Conservation (phyloP, 2,888 invertebrate species). For the Microdon myrmicae region DNA sequence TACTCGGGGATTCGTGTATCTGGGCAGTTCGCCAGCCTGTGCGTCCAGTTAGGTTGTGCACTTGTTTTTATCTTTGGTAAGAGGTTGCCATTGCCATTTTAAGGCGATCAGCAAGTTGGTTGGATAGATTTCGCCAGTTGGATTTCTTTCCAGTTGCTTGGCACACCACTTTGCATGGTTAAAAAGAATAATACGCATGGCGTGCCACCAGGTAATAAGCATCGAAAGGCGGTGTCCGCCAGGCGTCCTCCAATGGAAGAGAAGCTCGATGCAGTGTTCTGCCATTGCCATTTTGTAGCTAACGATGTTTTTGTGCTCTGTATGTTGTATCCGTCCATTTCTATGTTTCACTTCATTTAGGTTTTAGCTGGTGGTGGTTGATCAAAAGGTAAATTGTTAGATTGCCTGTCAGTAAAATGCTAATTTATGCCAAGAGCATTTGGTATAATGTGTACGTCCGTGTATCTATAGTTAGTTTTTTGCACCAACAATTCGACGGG, state of each 20-base stretch:
- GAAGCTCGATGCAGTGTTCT: constrained; percentile 43
- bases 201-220: constrained; percentile 52
- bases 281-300: constrained; percentile 50
- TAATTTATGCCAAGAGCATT: constrained; percentile 51
- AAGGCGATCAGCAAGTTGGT: constrained; percentile 42
- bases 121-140: constrained; percentile 38
- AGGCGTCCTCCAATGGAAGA: constrained; percentile 51
- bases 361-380: constrained; percentile 44
- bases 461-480: constrained; percentile 10
- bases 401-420: constrained; percentile 52
- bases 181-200: constrained; percentile 50
- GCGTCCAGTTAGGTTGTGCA: constrained; percentile 46
- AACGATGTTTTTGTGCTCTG: constrained; percentile 21
- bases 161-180: constrained; percentile 48
- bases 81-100: constrained; percentile 47
- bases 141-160: constrained; percentile 33
- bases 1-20: constrained; percentile 2
- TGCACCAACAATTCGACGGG: constrained; percentile 18
- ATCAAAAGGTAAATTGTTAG: constrained; percentile 50
- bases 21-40: constrained; percentile 7
- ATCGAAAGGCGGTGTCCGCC: constrained; percentile 51
- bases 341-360: constrained; percentile 44
- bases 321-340: too few species aligned
- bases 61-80: constrained; percentile 48
- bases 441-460: constrained; percentile 16